These are phyloP conservation scores for Doryteuthis pealeii DNA, from an alignment of 1,140 invertebrate genomes.

Conservation along the genomic window DNA sequence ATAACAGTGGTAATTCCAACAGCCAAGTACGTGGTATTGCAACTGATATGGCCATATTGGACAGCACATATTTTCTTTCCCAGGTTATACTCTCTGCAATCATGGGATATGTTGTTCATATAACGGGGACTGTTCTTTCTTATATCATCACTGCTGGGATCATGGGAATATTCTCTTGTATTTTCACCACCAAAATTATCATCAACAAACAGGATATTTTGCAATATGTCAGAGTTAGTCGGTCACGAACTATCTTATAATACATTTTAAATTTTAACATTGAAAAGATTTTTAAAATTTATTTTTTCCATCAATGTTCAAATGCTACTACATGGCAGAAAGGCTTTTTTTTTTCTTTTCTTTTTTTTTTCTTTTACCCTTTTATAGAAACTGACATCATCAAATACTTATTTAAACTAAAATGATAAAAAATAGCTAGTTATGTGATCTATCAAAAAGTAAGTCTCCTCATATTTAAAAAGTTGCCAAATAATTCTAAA, in stretches of 20 bases:
- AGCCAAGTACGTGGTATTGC: slow-evolving; percentile 55
- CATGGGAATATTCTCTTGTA: slow-evolving; percentile 50
- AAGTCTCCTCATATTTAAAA: too few species aligned
- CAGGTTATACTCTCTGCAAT: slow-evolving; percentile 61
- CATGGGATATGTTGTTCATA: slow-evolving; percentile 61
- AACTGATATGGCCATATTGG: slow-evolving; percentile 60
- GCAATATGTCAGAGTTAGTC: background rate
- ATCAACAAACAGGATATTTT: slow-evolving; percentile 38
- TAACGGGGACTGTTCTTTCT: slow-evolving; percentile 54
- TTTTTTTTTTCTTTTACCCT: too few species aligned
- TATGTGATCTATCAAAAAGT: too few species aligned
- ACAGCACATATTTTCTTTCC: slow-evolving; percentile 62
- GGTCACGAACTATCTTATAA: slow-evolving; percentile 11
- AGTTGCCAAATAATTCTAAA: too few species aligned
- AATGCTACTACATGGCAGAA: too few species aligned
- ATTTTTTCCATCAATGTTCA: too few species aligned
- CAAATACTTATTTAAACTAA: too few species aligned
- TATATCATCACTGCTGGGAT: slow-evolving; percentile 59
- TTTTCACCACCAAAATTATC: slow-evolving; percentile 46
- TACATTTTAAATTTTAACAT: background rate
- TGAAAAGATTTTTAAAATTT: too few species aligned
- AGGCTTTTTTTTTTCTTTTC: too few species aligned
- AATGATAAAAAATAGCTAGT: too few species aligned
- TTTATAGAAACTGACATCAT: too few species aligned
- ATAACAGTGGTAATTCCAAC: background rate